Evolutionary conservation across 2,113 vertebrate species (phyloP).

Genomic region (Xenopus laevis): DNA sequence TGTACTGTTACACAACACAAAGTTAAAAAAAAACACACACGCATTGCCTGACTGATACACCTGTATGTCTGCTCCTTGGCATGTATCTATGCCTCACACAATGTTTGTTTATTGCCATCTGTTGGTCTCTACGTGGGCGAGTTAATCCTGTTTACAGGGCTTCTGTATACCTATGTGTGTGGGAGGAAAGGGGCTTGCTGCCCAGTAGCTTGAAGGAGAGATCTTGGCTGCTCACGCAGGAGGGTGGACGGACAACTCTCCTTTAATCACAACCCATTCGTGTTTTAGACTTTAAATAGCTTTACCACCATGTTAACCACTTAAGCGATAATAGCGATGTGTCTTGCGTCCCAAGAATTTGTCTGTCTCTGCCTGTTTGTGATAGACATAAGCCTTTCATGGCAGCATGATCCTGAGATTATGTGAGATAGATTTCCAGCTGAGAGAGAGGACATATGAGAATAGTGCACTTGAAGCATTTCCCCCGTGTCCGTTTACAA

Average conservation of each 20-base stretch:
- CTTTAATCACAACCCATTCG: neutral
- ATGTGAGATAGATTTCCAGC: conserved; percentile 11
- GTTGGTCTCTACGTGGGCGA: conserved; percentile 21
- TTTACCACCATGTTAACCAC: conserved; percentile 23
- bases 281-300: conserved; percentile 25
- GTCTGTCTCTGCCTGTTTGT: neutral
- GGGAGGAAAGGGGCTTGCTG: conserved; percentile 8
- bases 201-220: neutral
- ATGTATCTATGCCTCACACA: neutral
- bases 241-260: conserved; percentile 1
- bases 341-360: neutral
- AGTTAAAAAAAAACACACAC: too few relatives aligned
- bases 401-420: conserved; percentile 8
- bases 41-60: neutral
- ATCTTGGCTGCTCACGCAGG: conserved; percentile 19
- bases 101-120: conserved; percentile 24
- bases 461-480: conserved; percentile 3
- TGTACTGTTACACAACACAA: neutral
- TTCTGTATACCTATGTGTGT: conserved; percentile 22
- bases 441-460: conserved; percentile 18
- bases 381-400: conserved; percentile 2
- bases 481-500: conserved; percentile 8
- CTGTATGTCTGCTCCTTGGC: neutral
- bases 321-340: conserved; percentile 19
- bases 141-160: conserved; percentile 24